Base-by-base conservation (phyloP, 2,113 vertebrate genomes). In the Solea solea region DNA sequence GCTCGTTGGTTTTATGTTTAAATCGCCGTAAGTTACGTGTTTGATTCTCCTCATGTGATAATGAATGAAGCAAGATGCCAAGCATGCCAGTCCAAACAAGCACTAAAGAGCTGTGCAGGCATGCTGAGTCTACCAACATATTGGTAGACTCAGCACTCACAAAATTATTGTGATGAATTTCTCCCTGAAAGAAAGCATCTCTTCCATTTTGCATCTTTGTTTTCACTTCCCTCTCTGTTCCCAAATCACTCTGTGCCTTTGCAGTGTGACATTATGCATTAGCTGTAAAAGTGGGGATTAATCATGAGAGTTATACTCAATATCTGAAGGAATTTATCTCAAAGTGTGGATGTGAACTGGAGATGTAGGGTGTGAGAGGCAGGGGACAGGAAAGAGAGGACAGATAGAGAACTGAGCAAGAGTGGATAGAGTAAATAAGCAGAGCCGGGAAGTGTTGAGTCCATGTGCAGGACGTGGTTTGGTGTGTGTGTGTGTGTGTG, bases 341-440 rank as follows among this genome's bases (percentile, higher is more conserved):
- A 61, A n/a, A 27, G 49, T 55, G 54, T 50, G 65, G 82, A 76
- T 39, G 72, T 66, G 78, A 85, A 76, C 66, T 48, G 42, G 62
- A 82, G 76, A 72, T 40, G 45, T 25, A 46, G 53, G 50, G 42
- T 49, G 61, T 68, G 75, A 72, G 77, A 79, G 64, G 54, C 68
- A 48, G 66, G 72, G 83, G 88, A 89, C 83, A 89, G 86, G 86
- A 84, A 85, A 72, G 78, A 86, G 70, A 84, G 83, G 68, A 88
- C 84, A 89, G 86, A 92, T 89, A 87, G 80, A 86, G 83, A 89
- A 85, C 88, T 84, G 76, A 87, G 76, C 51, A 1, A 78, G 73
- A 88, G 72, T 55, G 59, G 69, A 85, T 81, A 87, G 81, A 91
- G 87, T 92, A 94, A 94, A 93, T 92, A 93, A 93, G 90, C 89